Percentiles rank a stretch among this genome's conserved stretches.
These are phyloP conservation scores for Hormaphis cornu DNA, from an alignment of 1,140 invertebrate genomes.

Conservation along the genomic window DNA sequence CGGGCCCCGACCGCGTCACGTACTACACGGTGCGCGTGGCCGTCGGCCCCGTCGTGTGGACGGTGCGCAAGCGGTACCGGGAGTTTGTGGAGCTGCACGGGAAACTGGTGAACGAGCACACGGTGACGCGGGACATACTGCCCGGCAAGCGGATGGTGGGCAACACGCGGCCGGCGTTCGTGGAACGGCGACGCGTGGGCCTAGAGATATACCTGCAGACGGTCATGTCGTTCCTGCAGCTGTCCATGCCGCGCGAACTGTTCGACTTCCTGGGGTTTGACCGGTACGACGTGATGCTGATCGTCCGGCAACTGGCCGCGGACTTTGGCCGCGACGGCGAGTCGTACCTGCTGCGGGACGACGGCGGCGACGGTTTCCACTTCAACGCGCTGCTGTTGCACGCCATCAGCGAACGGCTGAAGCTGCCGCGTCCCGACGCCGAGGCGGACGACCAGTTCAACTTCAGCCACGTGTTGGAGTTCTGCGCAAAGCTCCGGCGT, in stretches of 20 bases:
- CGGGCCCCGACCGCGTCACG: constrained; percentile 46
- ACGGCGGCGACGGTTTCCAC: constrained; percentile 50
- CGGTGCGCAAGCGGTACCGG: constrained; percentile 72
- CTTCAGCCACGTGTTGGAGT: constrained; percentile 82
- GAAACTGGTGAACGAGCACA: constrained; percentile 63
- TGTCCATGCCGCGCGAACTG: constrained; percentile 63
- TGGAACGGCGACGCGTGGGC: constrained; percentile 68
- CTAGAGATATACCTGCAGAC: constrained; percentile 73
- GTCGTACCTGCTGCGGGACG: constrained; percentile 49
- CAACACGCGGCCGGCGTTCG: constrained; percentile 67
- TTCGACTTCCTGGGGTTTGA: constrained; percentile 71
- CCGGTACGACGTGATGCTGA: constrained; percentile 69
- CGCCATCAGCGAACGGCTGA: constrained; percentile 76
- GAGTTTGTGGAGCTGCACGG: constrained; percentile 83
- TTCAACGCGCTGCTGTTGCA: constrained; percentile 66
- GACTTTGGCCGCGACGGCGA: constrained; percentile 62
- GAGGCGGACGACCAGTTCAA: constrained; percentile 61
- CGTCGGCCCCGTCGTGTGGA: constrained; percentile 66
- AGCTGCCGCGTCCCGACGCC: constrained; percentile 67
- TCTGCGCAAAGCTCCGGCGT: constrained; percentile 62
- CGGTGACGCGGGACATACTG: constrained; percentile 69
- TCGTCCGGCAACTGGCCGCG: constrained; percentile 66
- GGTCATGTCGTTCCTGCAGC: constrained; percentile 60
- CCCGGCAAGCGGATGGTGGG: constrained; percentile 85
- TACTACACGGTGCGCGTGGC: constrained; percentile 59